Evolutionary conservation across 1,140 invertebrate genomes (phyloP).

Genomic region (Aphidius ervi): DNA sequence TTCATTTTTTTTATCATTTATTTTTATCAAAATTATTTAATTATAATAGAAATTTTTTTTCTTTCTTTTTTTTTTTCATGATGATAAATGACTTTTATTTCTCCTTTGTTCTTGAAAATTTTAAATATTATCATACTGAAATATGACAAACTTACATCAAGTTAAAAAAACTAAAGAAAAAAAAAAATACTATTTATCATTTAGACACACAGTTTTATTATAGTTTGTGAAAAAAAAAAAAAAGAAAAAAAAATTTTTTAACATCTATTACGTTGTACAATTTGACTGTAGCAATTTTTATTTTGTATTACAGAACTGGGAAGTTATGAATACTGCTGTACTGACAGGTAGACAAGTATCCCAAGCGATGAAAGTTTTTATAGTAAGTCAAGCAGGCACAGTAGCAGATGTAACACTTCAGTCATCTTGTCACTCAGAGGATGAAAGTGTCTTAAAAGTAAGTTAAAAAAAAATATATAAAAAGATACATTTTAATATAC

Average conservation of each 20-base stretch:
- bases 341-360: conserved; percentile 90
- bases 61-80: too few species aligned
- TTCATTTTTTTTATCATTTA: too few species aligned
- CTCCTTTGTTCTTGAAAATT: too few species aligned
- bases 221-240: too few species aligned
- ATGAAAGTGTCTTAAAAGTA: conserved; percentile 95
- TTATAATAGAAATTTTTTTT: too few species aligned
- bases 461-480: conserved; percentile 18
- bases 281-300: neutral
- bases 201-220: too few species aligned
- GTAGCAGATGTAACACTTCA: conserved; percentile 94
- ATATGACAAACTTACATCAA: too few species aligned
- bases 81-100: too few species aligned
- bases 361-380: conserved; percentile 92
- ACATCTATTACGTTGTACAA: neutral
- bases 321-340: conserved; percentile 93
- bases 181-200: too few species aligned
- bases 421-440: conserved; percentile 89
- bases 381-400: conserved; percentile 88
- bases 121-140: too few species aligned
- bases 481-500: neutral
- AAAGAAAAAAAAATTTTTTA: neutral
- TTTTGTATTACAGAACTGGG: conserved; percentile 73
- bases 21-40: too few species aligned
- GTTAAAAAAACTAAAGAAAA: too few species aligned